Conservation (phyloP, 2,888 invertebrate species). For the Scelioninae gen. 2 region DNA sequence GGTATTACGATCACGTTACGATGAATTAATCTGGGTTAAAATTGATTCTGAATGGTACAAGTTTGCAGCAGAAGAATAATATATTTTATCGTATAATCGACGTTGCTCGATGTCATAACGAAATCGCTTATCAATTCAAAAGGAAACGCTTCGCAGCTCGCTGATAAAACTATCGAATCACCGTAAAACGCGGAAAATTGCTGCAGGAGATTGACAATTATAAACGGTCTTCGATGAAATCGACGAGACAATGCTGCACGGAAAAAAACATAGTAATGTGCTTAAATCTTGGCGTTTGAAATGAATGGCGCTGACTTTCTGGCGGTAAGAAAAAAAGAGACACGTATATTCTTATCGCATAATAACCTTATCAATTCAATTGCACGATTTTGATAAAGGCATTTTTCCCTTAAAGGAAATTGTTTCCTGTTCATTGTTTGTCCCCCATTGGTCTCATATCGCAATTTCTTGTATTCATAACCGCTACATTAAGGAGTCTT, state of each 20-base stretch:
- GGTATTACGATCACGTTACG: no score
- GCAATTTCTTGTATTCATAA: no score
- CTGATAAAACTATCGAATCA: slow-evolving; percentile 30
- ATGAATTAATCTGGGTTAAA: no score
- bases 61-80: no score
- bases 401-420: slow-evolving; percentile 10
- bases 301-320: slow-evolving; percentile 25
- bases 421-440: background rate
- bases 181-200: slow-evolving; percentile 22
- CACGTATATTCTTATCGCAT: slow-evolving; percentile 35
- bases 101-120: slow-evolving; percentile 10
- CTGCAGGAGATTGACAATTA: slow-evolving; percentile 42
- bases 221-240: slow-evolving; percentile 37
- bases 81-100: slow-evolving; percentile 12
- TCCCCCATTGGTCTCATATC: no score
- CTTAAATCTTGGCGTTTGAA: slow-evolving; percentile 27
- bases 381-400: slow-evolving; percentile 17
- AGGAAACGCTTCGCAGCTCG: slow-evolving; percentile 12
- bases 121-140: slow-evolving; percentile 30
- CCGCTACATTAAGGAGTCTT: no score
- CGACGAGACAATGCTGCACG: slow-evolving; percentile 23
- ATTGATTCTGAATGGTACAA: no score
- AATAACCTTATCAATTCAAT: slow-evolving; percentile 42
- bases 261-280: slow-evolving; percentile 27
- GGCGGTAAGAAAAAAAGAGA: slow-evolving; percentile 18